These are phyloP conservation scores for Pristionchus fissidentatus DNA, from an alignment of 2,888 invertebrate genomes.

Conservation along the genomic window DNA sequence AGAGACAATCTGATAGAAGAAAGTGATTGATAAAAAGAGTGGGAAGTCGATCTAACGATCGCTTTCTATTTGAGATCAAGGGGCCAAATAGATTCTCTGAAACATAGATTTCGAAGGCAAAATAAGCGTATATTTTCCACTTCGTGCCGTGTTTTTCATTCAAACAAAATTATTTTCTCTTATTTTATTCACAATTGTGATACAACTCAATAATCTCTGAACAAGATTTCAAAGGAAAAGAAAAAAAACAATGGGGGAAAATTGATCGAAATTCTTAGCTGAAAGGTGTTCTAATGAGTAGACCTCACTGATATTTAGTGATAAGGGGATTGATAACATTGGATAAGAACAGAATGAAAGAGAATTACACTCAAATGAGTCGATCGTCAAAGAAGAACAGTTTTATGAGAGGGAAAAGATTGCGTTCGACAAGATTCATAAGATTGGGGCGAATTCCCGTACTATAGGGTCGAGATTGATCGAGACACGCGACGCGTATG, in stretches of 20 bases:
- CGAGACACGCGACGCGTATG: slow-evolving; percentile 3
- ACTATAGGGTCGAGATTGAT: neutral
- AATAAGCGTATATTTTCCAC: neutral
- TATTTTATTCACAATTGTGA: slow-evolving; percentile 37
- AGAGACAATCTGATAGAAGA: no score
- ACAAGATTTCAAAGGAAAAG: slow-evolving; percentile 7
- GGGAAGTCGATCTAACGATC: no score
- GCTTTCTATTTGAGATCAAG: neutral
- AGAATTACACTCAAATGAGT: neutral
- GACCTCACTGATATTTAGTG: neutral
- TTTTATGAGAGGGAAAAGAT: neutral
- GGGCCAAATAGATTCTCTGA: no score
- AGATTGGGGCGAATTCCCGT: slow-evolving; percentile 13
- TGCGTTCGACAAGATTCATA: slow-evolving; percentile 40
- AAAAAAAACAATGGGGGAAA: neutral
- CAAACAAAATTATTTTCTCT: no score
- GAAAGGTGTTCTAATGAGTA: no score
- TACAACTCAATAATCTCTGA: slow-evolving; percentile 4
- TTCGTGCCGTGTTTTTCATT: neutral
- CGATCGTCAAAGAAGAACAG: no score
- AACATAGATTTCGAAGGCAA: no score
- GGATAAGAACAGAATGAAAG: neutral
- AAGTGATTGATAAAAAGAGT: slow-evolving; percentile 32
- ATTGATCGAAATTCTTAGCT: neutral
- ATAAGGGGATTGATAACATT: neutral